Percentiles rank a stretch among this genome's conserved stretches.
Evolutionary conservation across 2,797 vertebrate species (phyloP).

Genomic region (Petrocephalus sullivani): DNA sequence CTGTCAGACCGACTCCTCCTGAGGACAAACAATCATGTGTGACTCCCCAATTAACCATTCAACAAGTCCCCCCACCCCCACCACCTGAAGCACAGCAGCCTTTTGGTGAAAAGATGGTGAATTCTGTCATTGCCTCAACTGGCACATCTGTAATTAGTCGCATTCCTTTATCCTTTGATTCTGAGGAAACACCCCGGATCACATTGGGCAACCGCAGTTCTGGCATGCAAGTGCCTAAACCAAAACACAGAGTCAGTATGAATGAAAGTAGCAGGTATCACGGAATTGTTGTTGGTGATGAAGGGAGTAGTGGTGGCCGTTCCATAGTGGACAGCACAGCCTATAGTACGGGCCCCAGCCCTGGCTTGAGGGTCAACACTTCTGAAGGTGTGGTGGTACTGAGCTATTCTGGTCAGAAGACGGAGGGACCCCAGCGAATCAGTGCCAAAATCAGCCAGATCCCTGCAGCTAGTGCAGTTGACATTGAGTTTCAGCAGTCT

Average conservation of each 20-base stretch:
- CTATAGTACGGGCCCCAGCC: constrained; percentile 68
- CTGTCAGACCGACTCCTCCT: constrained; percentile 56
- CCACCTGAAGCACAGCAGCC: constrained; percentile 65
- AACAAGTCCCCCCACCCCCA: constrained; percentile 54
- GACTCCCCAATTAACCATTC: constrained; percentile 53
- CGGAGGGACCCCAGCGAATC: constrained; percentile 85
- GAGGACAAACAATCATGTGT: constrained; percentile 66
- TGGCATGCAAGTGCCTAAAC: constrained; percentile 69
- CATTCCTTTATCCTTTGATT: constrained; percentile 80
- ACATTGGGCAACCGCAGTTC: constrained; percentile 67
- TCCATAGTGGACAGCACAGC: constrained; percentile 71
- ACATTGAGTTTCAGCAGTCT: constrained; percentile 93
- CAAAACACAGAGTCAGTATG: constrained; percentile 67
- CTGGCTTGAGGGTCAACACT: constrained; percentile 90
- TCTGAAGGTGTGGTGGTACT: constrained; percentile 92
- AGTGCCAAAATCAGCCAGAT: constrained; percentile 98
- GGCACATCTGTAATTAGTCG: constrained; percentile 93
- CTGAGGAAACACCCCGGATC: constrained; percentile 77
- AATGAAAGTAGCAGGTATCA: constrained; percentile 82
- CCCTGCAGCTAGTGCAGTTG: constrained; percentile 85
- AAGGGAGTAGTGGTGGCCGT: constrained; percentile 73
- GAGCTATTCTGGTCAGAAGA: constrained; percentile 95
- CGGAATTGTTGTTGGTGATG: constrained; percentile 63
- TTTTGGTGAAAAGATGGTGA: constrained; percentile 70
- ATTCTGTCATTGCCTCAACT: constrained; percentile 85